Conservation (phyloP, 2,797 vertebrate species). For the Mus spretus region DNA sequence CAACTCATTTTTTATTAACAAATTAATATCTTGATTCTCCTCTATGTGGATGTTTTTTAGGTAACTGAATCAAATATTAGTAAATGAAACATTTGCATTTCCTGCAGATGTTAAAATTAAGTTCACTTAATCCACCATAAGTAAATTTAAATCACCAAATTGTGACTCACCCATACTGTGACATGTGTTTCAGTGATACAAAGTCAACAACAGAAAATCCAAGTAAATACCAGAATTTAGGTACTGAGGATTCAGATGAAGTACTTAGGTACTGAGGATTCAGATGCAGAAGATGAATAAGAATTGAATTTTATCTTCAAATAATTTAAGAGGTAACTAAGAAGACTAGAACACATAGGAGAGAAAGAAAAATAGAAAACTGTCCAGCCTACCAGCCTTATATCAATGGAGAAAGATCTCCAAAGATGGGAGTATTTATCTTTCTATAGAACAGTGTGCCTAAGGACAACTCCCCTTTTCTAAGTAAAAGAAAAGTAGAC, state of each 20-base stretch:
- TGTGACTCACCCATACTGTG: not conserved
- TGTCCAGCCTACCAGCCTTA: not conserved
- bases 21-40: not conserved
- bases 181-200: conserved; percentile 25
- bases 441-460: not conserved
- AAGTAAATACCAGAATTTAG: not conserved
- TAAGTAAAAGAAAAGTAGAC: not conserved
- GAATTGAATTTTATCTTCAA: not conserved
- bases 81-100: conserved; percentile 48
- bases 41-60: not conserved
- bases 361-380: too few species aligned
- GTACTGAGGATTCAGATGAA: too few species aligned
- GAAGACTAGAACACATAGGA: not conserved
- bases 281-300: not conserved
- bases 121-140: not conserved
- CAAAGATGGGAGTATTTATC: not conserved
- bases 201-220: not conserved
- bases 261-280: not conserved
- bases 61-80: not conserved
- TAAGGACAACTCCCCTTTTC: not conserved
- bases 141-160: not conserved
- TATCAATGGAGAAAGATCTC: not conserved
- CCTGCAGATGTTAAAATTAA: not conserved
- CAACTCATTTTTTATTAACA: not conserved
- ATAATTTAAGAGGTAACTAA: not conserved